These are phyloP conservation scores for Caenorhabditis virilis DNA, from an alignment of 2,888 invertebrate species.

Conservation along the genomic window DNA sequence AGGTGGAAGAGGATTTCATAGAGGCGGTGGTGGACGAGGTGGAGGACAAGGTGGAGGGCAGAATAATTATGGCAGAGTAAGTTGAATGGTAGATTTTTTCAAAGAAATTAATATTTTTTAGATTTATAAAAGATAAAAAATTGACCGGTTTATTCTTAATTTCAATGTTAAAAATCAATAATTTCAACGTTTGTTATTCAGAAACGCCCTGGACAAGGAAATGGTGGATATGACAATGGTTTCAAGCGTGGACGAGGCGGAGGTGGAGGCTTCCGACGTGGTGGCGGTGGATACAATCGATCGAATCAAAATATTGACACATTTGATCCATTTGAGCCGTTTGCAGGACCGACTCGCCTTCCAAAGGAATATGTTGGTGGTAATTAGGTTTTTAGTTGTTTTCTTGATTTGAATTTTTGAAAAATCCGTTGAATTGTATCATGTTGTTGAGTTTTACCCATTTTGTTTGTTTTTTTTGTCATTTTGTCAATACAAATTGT, in stretches of 20 bases:
- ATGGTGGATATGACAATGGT: constrained; percentile 13
- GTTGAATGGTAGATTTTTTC: too few species aligned
- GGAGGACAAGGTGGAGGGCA: constrained; percentile 7
- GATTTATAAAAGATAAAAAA: too few species aligned
- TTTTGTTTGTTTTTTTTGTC: constrained; percentile 3
- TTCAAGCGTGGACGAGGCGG: constrained; percentile 22
- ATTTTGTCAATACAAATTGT: constrained; percentile 16
- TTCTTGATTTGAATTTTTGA: constrained; percentile 6
- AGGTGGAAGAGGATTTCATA: constrained; percentile 28
- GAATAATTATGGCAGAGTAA: constrained; percentile 12
- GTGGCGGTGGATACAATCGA: constrained; percentile 16
- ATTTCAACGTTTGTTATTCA: constrained; percentile 1
- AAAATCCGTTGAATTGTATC: constrained; percentile 4
- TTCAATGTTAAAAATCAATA: neutral
- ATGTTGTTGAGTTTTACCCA: constrained; percentile 10
- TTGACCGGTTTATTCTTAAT: neutral
- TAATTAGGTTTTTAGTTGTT: too few species aligned
- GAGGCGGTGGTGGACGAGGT: constrained; percentile 23
- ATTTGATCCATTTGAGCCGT: constrained; percentile 58
- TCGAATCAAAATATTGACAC: constrained; percentile 7
- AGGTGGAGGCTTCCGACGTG: constrained; percentile 15
- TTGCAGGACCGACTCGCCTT: constrained; percentile 39
- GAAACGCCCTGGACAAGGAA: constrained; percentile 18
- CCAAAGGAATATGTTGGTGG: constrained; percentile 46
- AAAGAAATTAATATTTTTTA: too few species aligned